These are phyloP conservation scores for Drosophila willistoni DNA, from an alignment of 1,140 invertebrate species.

Conservation along the genomic window DNA sequence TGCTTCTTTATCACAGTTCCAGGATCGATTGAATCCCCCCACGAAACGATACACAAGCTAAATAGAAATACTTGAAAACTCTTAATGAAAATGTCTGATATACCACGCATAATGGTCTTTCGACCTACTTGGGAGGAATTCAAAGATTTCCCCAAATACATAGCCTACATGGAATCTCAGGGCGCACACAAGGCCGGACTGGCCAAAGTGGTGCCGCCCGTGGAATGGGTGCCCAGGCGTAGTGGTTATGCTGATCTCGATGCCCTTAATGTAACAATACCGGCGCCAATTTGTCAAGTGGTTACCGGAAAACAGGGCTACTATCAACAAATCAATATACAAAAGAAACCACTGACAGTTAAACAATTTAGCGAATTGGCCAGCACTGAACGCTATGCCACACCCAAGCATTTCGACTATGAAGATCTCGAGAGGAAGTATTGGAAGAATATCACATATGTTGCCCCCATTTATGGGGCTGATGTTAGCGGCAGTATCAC, in stretches of 20 bases:
- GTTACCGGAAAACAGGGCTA: slow-evolving; percentile 94
- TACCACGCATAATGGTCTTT: slow-evolving; percentile 89
- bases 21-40: slow-evolving; percentile 24
- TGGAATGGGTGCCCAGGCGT: slow-evolving; percentile 95
- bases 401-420: slow-evolving; percentile 94
- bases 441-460: slow-evolving; percentile 98
- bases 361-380: slow-evolving; percentile 95
- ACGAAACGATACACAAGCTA: neutral
- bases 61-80: neutral
- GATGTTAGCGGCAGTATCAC: slow-evolving; percentile 98
- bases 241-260: slow-evolving; percentile 91
- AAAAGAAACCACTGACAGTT: slow-evolving; percentile 95
- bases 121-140: slow-evolving; percentile 98
- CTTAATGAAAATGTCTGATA: slow-evolving; percentile 72
- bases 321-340: slow-evolving; percentile 98
- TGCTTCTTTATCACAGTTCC: slow-evolving; percentile 52
- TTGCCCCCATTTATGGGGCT: slow-evolving; percentile 97
- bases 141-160: slow-evolving; percentile 95
- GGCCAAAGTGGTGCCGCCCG: slow-evolving; percentile 97
- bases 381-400: slow-evolving; percentile 90
- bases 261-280: slow-evolving; percentile 91
- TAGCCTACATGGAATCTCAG: slow-evolving; percentile 95
- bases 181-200: slow-evolving; percentile 97
- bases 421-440: slow-evolving; percentile 99
- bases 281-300: slow-evolving; percentile 95